Evolutionary conservation across 2,113 vertebrate genomes (phyloP).

Genomic region (Bungarus multicinctus): DNA sequence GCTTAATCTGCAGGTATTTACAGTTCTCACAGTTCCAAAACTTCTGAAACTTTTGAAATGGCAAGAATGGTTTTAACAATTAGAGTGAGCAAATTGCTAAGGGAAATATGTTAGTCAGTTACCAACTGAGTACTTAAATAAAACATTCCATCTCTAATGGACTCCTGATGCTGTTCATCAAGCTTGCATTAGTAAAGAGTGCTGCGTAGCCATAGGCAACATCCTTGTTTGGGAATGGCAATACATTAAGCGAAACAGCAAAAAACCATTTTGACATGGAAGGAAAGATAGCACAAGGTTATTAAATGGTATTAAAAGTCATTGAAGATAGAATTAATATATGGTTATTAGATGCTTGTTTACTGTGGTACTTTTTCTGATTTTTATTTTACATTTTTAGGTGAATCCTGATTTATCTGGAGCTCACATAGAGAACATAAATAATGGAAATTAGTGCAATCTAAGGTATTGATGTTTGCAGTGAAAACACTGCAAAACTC

Average conservation of each 20-base stretch:
- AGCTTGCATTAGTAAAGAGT: constrained; percentile 46
- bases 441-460: constrained; percentile 15
- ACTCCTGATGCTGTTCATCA: constrained; percentile 51
- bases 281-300: constrained; percentile 48
- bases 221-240: constrained; percentile 54
- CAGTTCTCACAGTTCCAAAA: constrained; percentile 51
- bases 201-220: constrained; percentile 55
- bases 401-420: constrained; percentile 28
- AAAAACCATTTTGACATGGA: constrained; percentile 37
- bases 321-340: constrained; percentile 12
- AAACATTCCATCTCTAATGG: constrained; percentile 69
- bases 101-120: constrained; percentile 61
- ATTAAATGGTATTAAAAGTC: constrained; percentile 48
- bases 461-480: constrained; percentile 34
- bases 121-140: constrained; percentile 62
- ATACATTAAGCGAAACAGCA: constrained; percentile 38
- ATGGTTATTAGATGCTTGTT: constrained; percentile 12
- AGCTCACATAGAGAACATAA: constrained; percentile 6
- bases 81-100: constrained; percentile 67
- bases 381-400: constrained; percentile 28
- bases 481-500: neutral
- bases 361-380: constrained; percentile 9
- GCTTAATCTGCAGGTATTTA: constrained; percentile 38
- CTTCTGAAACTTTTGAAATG: constrained; percentile 52
- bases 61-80: constrained; percentile 65